Base-by-base conservation (phyloP, 2,797 vertebrate species). In the Ptychadena robeensis region DNA sequence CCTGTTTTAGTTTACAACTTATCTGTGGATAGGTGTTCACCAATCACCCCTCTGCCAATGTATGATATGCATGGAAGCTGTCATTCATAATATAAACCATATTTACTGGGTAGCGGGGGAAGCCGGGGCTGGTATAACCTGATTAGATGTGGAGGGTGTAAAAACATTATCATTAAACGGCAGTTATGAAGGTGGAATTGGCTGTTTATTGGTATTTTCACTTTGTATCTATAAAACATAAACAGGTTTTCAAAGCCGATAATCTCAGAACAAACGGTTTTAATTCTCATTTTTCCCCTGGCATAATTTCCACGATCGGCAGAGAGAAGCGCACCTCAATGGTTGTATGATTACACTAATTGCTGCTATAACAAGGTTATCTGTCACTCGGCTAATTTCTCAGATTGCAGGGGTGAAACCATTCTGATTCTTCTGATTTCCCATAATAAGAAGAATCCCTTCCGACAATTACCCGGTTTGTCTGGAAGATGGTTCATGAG, bases 331-430 rank as follows among this genome's bases (percentile, higher is more conserved):
- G 59, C 6, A 25, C 27, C 59, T 61, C 59, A 67, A 67, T 67
- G 65, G 65, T 18, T 67, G 65, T 14, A 30, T 38, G 25, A 38
- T 37, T 63, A 25, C 35, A 64, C 35, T 64, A 75, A 63, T 37
- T 63, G 25, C 9, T 3, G 4, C 11, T 9, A 27, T 27, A 30
- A 63, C 27, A 12, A 63, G n/a, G 25, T 18, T 2, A 61, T 11
- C 27, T 38, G 59, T 22, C 57, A 64, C 6, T 68, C 66, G 27
- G 28, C 34, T 40, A 80, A 71, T 61, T 37, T n/a, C 27, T 34
- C 8, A 70, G 38, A 59, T 69, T 79, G 31, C 31, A 67, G 1
- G 27, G 25, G 44, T 35, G 76, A 68, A 35, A 14, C 22, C 18
- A 2, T 14, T 69, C 28, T 6, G 25, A 67, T 28, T 67, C 37